Evolutionary conservation across 2,113 vertebrate genomes (phyloP), one percentile per base, ranked within the genome.

Genomic region (Semnopithecus entellus): DNA sequence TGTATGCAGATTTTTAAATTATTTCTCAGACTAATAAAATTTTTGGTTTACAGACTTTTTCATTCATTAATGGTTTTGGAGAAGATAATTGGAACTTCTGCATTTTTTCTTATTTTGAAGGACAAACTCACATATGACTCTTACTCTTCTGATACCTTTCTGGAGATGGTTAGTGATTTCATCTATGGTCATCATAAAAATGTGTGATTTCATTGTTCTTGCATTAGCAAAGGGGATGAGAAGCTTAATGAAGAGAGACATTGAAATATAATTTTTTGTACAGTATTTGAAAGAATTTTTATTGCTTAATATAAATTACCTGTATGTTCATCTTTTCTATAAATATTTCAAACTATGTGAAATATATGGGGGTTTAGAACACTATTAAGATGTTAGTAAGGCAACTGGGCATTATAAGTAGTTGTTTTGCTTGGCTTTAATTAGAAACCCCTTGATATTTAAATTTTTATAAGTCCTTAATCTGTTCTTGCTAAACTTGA

Each of bases 41-140:
- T 98, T 97, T 97, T 93, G 25, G 0, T 97, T 96, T 93, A 17
- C 97, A 99, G 99, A 97, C 98, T 99, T 96, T 99, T 99, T 97
- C 99, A 99, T 61, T 99, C 99, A 9, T 97, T 99, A 93, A 97
- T 99, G 96, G 99, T 98, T 91, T 92, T 99, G 98, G 99, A 99
- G 87, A 98, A 98, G 96, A 98, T 99, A 92, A 99, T 99, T 85
- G 98, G 98, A 97, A 99, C 99, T 96, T 99, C 99, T 89, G 98
- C 98, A 95, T 99, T 99, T 97, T 98, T 99, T 98, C 99, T 99
- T 95, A 97, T 99, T 81, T 98, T 99, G 55, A 98, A 99, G 95
- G 99, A 99, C 98, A 99, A 99, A 98, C 98, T 40, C 83, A 91
- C 13, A 0, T 99, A 99, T 75, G 96, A 92, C 72, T 98, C 99